Evolutionary conservation across 2,797 vertebrate genomes (phyloP), one percentile per base, ranked within the genome.

Genomic region (Spea hammondii): DNA sequence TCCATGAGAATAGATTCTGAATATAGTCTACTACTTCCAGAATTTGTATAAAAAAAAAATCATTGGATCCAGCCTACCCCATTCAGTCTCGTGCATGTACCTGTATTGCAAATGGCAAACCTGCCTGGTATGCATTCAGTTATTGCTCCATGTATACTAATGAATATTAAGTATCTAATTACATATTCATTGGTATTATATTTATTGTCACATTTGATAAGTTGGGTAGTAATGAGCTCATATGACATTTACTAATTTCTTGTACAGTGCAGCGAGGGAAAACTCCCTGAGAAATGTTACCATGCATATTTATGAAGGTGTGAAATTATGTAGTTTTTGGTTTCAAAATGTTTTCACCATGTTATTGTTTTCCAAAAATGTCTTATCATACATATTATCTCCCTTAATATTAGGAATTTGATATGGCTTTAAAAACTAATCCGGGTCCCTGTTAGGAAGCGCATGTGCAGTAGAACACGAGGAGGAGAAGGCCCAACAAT

Each of bases 121-220:
- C 12, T 13, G 11, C 12, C 55, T 13, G 12, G 55, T 17, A 32
- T 62, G 59, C 32, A 44, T 62, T 17, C 14, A 62, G 32, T 62
- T 62, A 62, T 62, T 10, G 3, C 59, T 62, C 6, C n/a, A 32
- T 62, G 59, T 62, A 9, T 62, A 62, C 59, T 62, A 17, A 62
- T 62, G 59, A 62, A 62, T 62, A 62, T 62, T 62, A 62, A 62
- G n/a, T 32, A 62, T 62, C 59, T 62, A 10, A 32, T 62, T 17
- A 62, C 59, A 62, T 62, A 62, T 62, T 62, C 59, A 62, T 62
- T 62, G n/a, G n/a, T 12, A 62, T 62, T 62, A 62, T 17, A 62
- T 14, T 62, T 17, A 62, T 62, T 62, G 59, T 17, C 59, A 62
- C 6, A 17, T 32, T 62, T 62, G 59, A 62, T 62, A 62, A 62